Base-by-base conservation (phyloP, 1,140 invertebrate genomes). In the Ceratitis capitata region DNA sequence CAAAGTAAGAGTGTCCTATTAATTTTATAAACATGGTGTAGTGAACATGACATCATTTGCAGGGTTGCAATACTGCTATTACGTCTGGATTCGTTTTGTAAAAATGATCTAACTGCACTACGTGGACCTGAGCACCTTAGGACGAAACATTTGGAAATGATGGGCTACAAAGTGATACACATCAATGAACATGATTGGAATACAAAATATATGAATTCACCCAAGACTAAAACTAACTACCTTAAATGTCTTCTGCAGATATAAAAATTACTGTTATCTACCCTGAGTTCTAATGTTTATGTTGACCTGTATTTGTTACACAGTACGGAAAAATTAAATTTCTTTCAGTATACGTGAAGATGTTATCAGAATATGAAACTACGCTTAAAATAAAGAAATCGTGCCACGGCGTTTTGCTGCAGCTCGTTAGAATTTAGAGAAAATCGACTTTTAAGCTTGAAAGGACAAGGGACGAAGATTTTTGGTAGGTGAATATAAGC, bases 71-170 rank as follows among this genome's bases (percentile, higher is more conserved):
- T 93, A 61, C 85, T 93, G 9, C 82, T 93, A 84, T 85, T 92
- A 0, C 89, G 89, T 47, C 74, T 90, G 16, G 90, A 92, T 82
- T 89, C 89, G n/a, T 92, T 92, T 86, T 92, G 91, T 42, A 88
- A 90, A 49, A 92, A 92, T 42, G 88, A 92, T 87, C 51, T 91
- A n/a, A 88, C 87, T 6, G 87, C 91, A 4, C 61, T 93, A 53
- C 92, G 90, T 45, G 93, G 93, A 4, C 87, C 89, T 1, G 90
- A 92, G 74, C 91, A 91, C 32, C 86, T 93, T 51, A 93, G 92
- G 86, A 92, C 92, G 23, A 90, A 94, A 85, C 94, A 95, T 90
- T 89, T 95, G 58, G 94, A 95, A 91, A 94, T 95, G 83, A 89
- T 95, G 86, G 94, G 94, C 16, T 95, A 94, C 85, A 92, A 92